Evolutionary conservation across 1,140 invertebrate genomes (phyloP).

Genomic region (Trichoplusia ni): DNA sequence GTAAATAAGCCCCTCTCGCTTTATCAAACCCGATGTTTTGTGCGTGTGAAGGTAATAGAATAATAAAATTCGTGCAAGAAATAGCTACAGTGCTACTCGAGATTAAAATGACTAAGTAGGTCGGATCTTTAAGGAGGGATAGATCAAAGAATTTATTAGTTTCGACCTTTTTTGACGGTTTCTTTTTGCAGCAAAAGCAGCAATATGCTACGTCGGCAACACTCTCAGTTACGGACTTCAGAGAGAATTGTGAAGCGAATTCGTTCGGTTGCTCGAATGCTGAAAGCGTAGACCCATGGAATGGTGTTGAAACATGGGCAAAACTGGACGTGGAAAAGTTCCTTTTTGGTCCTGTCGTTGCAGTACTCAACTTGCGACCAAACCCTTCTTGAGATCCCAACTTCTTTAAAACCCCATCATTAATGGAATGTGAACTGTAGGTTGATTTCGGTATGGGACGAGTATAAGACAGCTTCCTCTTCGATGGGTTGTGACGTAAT

Average conservation of each 20-base stretch:
- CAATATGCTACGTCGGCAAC: slow-evolving; percentile 77
- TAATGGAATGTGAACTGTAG: slow-evolving; percentile 62
- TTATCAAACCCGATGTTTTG: slow-evolving; percentile 86
- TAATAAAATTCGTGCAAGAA: slow-evolving; percentile 93
- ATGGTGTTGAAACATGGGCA: slow-evolving; percentile 90
- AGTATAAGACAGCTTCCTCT: slow-evolving; percentile 64
- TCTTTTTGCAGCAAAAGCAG: slow-evolving; percentile 72
- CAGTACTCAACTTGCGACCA: slow-evolving; percentile 54
- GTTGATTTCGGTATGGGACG: slow-evolving; percentile 58
- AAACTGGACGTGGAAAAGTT: slow-evolving; percentile 90
- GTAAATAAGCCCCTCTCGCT: slow-evolving; percentile 84
- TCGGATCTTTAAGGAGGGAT: slow-evolving; percentile 86
- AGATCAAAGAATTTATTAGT: slow-evolving; percentile 88
- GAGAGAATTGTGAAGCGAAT: slow-evolving; percentile 88
- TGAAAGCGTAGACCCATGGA: slow-evolving; percentile 90
- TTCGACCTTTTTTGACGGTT: slow-evolving; percentile 53
- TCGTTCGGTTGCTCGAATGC: slow-evolving; percentile 86
- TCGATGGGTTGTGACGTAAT: slow-evolving; percentile 57
- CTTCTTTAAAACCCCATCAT: slow-evolving; percentile 52
- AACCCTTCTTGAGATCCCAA: slow-evolving; percentile 63
- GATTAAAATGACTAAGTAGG: slow-evolving; percentile 90
- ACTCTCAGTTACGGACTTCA: slow-evolving; percentile 85
- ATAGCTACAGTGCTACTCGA: slow-evolving; percentile 92
- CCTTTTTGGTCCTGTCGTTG: slow-evolving; percentile 75
- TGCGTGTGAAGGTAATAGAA: slow-evolving; percentile 89